phyloP scores from a whole-genome alignment of 2,888 invertebrate genomes.

The Ryuthela nishihirai region DNA sequence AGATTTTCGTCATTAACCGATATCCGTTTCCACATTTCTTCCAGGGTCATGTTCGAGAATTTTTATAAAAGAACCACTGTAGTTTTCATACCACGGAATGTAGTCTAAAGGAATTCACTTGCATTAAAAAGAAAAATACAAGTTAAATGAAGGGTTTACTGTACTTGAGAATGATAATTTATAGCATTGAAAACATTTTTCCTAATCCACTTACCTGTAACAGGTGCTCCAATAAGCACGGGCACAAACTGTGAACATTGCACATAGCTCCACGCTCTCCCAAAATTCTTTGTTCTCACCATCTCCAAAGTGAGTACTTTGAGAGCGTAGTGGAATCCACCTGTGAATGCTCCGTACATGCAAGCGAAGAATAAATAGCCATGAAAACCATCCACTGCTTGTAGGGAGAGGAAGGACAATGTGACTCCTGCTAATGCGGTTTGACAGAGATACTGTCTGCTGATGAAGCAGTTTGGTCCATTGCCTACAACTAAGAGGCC shows the following conservation, averaged over 20 bases:
- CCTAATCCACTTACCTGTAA: conserved; percentile 56
- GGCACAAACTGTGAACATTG: conserved; percentile 82
- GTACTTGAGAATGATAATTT: too few relatives aligned
- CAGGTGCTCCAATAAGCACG: conserved; percentile 77
- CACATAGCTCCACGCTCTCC: conserved; percentile 84
- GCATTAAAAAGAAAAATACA: too few relatives aligned
- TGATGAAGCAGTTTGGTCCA: conserved; percentile 77
- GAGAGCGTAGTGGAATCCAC: conserved; percentile 73
- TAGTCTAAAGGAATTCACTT: too few relatives aligned
- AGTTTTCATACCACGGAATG: too few relatives aligned
- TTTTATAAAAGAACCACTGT: too few relatives aligned
- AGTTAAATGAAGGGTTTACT: too few relatives aligned
- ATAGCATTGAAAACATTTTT: too few relatives aligned
- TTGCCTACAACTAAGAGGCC: conserved; percentile 76
- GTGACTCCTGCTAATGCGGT: conserved; percentile 74
- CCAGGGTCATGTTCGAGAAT: too few relatives aligned
- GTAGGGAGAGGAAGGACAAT: conserved; percentile 69
- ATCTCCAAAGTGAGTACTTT: conserved; percentile 85
- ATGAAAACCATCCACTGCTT: conserved; percentile 74
- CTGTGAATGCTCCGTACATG: conserved; percentile 62
- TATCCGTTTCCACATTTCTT: too few relatives aligned
- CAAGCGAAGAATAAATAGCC: conserved; percentile 60
- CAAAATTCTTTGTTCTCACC: conserved; percentile 75
- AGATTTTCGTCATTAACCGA: too few relatives aligned
- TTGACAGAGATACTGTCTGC: conserved; percentile 73